Evolutionary conservation across 2,113 vertebrate species (phyloP).

Genomic region (Pseudolaguvia tuberculata): DNA sequence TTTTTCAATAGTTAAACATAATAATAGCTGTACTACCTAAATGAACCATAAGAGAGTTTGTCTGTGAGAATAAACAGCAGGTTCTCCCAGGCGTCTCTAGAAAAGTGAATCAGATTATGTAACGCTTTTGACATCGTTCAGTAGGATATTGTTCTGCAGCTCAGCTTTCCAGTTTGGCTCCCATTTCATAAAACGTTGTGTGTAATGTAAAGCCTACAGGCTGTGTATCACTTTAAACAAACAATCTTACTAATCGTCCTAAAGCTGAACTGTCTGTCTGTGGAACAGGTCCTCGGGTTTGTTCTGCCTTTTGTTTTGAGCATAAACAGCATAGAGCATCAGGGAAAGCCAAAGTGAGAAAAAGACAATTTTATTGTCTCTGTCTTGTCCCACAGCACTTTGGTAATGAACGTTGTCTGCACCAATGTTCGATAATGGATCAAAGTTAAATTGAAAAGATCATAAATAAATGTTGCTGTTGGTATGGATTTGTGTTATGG

Average conservation of each 20-base stretch:
- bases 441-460: background rate
- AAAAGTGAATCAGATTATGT: slow-evolving; percentile 15
- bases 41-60: background rate
- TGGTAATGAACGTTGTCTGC: no score
- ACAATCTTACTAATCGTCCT: slow-evolving; percentile 2
- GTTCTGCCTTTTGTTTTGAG: background rate
- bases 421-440: background rate
- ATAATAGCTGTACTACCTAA: background rate
- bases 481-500: background rate
- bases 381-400: background rate
- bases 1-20: background rate
- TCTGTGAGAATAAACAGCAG: slow-evolving; percentile 15
- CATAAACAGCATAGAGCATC: background rate
- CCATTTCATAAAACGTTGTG: background rate
- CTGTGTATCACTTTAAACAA: background rate
- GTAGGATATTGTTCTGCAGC: background rate
- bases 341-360: background rate
- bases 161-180: slow-evolving; percentile 4
- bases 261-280: background rate
- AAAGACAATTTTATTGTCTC: background rate
- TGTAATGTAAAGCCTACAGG: no score
- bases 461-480: background rate
- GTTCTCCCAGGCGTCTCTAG: background rate
- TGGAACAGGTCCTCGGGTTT: background rate
- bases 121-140: slow-evolving; percentile 1